Conservation (phyloP, 64 coral and sea anemone species). For the Orbicella faveolata region DNA sequence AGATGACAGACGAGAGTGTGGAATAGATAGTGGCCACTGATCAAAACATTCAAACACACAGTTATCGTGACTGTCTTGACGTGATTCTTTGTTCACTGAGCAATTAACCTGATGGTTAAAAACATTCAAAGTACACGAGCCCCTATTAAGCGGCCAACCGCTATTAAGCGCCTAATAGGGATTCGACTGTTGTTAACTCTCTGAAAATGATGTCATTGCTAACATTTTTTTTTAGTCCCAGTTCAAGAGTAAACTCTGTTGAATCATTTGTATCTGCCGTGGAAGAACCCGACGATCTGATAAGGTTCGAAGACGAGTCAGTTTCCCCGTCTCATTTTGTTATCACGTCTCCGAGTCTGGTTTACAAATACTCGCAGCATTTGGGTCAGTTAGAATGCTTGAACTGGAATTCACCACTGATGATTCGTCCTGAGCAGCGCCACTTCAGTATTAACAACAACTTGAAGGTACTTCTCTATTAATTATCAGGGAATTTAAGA, state of each 20-base stretch:
- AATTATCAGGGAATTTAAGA: too few relatives aligned
- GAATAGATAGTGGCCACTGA: too few relatives aligned
- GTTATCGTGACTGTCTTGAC: too few relatives aligned
- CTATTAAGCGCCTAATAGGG: too few relatives aligned
- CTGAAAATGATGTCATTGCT: not conserved
- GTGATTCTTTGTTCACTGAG: too few relatives aligned
- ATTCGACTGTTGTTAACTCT: too few relatives aligned
- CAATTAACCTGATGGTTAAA: too few relatives aligned
- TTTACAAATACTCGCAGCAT: constrained; percentile 76
- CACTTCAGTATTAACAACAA: constrained; percentile 77
- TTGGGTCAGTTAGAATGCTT: constrained; percentile 82
- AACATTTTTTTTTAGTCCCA: not conserved
- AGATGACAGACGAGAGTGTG: too few relatives aligned
- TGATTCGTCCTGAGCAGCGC: constrained; percentile 55
- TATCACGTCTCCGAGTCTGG: constrained; percentile 60
- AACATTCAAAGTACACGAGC: too few relatives aligned
- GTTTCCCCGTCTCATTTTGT: constrained; percentile 66
- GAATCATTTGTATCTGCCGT: constrained; percentile 88
- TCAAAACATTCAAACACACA: too few relatives aligned
- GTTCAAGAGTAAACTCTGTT: constrained; percentile 25
- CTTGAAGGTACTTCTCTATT: constrained; percentile 54
- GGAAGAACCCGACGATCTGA: constrained; percentile 69
- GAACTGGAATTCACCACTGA: constrained; percentile 76
- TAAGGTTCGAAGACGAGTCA: constrained; percentile 63
- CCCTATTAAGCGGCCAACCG: too few relatives aligned